phyloP scores from a whole-genome alignment of 2,113 vertebrate species.

The Pomatostomus ruficeps region DNA sequence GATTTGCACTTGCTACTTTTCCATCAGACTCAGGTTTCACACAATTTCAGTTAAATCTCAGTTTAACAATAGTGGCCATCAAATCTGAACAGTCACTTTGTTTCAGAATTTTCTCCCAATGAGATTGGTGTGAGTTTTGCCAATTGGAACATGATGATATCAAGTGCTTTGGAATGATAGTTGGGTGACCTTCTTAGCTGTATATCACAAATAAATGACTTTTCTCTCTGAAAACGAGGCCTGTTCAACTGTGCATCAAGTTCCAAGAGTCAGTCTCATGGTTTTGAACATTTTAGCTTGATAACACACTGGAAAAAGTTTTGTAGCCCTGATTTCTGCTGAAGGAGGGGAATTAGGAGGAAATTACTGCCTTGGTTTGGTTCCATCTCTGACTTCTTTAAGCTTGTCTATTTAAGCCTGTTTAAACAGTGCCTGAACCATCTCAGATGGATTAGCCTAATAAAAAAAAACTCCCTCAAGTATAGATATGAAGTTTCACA shows the following conservation, averaged over 20 bases:
- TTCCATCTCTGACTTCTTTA: neutral
- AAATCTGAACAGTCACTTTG: neutral
- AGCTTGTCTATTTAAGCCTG: neutral
- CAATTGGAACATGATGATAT: neutral
- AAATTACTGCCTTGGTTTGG: neutral
- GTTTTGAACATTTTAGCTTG: neutral
- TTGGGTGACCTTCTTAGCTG: neutral
- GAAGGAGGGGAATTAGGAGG: neutral
- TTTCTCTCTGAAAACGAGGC: neutral
- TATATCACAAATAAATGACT: neutral
- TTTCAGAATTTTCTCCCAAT: neutral
- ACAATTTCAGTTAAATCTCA: neutral
- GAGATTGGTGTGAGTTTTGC: neutral
- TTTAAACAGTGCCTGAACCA: neutral
- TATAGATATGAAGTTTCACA: neutral
- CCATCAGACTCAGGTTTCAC: neutral
- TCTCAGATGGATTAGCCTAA: neutral
- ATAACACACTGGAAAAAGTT: neutral
- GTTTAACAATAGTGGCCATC: neutral
- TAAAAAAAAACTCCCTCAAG: accelerated
- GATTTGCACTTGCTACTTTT: neutral
- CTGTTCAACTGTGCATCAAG: neutral
- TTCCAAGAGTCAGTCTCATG: neutral
- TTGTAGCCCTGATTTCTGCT: neutral
- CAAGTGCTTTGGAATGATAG: neutral